Percentiles rank a stretch among this genome's conserved stretches.
Conservation (phyloP, 2,797 vertebrate species). For the Sylvilagus floridanus region DNA sequence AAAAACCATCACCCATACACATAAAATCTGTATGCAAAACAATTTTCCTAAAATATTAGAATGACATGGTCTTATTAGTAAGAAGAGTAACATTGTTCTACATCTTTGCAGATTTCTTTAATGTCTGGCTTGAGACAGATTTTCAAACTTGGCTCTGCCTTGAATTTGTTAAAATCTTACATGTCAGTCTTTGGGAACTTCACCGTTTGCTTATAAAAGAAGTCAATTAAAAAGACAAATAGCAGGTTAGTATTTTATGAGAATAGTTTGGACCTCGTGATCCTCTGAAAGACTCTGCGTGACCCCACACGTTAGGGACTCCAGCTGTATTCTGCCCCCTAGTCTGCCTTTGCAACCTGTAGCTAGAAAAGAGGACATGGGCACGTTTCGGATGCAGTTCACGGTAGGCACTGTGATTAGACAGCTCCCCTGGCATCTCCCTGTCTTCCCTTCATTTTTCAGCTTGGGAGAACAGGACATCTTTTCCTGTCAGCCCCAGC, state of each 20-base stretch:
- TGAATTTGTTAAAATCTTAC: not conserved
- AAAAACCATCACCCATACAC: constrained; percentile 18
- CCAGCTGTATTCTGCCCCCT: not conserved
- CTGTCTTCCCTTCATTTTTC: not conserved
- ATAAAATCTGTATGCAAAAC: constrained; percentile 24
- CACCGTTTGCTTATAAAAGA: not conserved
- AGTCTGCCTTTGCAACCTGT: not conserved
- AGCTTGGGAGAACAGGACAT: not conserved
- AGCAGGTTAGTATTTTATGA: not conserved
- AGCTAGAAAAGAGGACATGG: not conserved
- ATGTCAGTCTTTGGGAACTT: not conserved
- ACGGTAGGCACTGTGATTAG: not conserved
- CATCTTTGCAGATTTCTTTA: constrained; percentile 43
- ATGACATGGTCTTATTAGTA: not conserved
- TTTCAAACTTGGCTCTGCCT: constrained; percentile 4
- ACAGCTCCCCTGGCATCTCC: not conserved
- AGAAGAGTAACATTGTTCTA: not conserved
- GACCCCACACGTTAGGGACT: not conserved
- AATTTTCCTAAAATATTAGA: not conserved
- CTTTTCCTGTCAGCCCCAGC: not conserved
- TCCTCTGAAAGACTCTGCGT: not conserved
- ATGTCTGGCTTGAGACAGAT: not conserved
- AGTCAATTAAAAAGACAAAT: constrained; percentile 1
- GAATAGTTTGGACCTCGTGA: not conserved
- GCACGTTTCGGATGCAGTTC: not conserved